Base-by-base conservation (phyloP, 2,113 vertebrate species). In the Sarotherodon lohbergeri region DNA sequence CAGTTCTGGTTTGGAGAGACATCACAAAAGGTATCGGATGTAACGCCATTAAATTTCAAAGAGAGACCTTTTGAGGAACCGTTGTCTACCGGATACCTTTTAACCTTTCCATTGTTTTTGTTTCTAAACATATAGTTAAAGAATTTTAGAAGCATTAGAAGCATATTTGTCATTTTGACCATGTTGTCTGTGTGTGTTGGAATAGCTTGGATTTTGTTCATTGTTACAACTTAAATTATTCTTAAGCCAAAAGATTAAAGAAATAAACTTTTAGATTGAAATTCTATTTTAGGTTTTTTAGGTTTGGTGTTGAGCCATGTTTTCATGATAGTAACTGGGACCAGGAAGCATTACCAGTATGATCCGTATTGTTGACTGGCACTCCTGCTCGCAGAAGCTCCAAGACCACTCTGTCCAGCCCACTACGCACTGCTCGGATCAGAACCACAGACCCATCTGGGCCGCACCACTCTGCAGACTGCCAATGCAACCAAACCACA, bases 281-380 rank as follows among this genome's bases (percentile, higher is more conserved):
- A 81, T 41, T 10, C 36, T n/a, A 9, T 80, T 29, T 34, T 13
- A 41, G 4, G 17, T 66, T 66, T 2, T n/a, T 73, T n/a, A 76
- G 13, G 29, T 61, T 46, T 81, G 16, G 32, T 39, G 34, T 3
- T 48, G 24, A 76, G 5, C 43, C 41, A 29, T 10, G 14, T 48
- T 24, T 27, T 43, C 1, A 7, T 22, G n/a, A 5, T 36, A 76
- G 9, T 76, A 76, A 76, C 24, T 50, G 71, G 71, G 43, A 76
- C 24, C 43, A 1, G 12, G 17, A 82, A 66, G 41, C 39, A 2
- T 94, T 94, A 97, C 97, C 97, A 14, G 96, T 96, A 52, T 98
- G 98, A 88, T 98, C 98, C 1, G 96, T 96, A 94, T 98, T 98
- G 84, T 97, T 97, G 61, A 98, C 96, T 2, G 97, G 97, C 4